Evolutionary conservation across 2,797 vertebrate genomes (phyloP), one percentile per base, ranked within the genome.

Genomic region (Micromesistius poutassou): DNA sequence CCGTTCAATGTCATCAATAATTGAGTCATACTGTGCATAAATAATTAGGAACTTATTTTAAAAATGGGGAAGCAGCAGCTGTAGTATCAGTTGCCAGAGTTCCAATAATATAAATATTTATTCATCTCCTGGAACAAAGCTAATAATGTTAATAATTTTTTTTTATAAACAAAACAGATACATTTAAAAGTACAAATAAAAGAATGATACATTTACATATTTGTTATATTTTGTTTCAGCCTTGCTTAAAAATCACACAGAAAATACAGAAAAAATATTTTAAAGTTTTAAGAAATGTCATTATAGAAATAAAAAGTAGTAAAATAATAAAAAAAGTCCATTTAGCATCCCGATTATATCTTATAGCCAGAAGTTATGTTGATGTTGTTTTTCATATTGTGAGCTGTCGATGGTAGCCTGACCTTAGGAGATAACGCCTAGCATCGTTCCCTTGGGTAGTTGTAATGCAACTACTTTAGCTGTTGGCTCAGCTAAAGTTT

Each of bases 371-470:
- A 46, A 33, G 73, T 40, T 77, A 83, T 79, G 71, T 70, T 80
- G 86, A 86, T 86, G 77, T 72, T 74, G 78, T 82, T 76, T 87
- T 68, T 28, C 85, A 89, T 86, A 81, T 72, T 82, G 71, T 86
- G 86, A 12, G 22, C 72, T 74, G 83, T 81, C 87, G 83, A 79
- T 79, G 46, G 72, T 66, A 36, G 55, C 35, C 68, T 87, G 88
- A 91, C 91, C 90, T 92, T 91, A 88, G 82, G 74, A 80, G 86
- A 16, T 30, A 30, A 74, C 30, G 84, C 91, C 86, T 86, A 82
- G 85, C 90, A 89, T 88, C 86, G 87, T 88, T 84, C 82, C 87
- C 84, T 81, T 79, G 83, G 89, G 87, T 86, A 86, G 82, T 71
- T 86, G 87, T 88, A 87, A 89, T 84, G 86, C 80, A 78, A 74